Conservation (phyloP, 2,113 vertebrate species). For the Proteles cristata region DNA sequence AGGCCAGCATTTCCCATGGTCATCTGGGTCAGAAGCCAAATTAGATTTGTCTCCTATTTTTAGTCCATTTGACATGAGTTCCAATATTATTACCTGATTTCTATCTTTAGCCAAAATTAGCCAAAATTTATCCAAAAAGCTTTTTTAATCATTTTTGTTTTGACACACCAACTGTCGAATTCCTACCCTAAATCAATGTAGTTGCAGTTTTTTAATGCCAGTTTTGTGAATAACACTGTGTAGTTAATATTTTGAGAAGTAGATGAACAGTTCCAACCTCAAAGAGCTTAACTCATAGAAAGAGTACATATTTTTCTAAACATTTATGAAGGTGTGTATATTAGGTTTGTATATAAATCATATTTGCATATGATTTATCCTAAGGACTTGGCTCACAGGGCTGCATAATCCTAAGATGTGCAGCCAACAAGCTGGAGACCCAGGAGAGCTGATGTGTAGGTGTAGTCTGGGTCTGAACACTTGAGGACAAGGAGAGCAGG, state of each 20-base stretch:
- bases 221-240: neutral
- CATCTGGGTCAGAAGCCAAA: neutral
- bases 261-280: neutral
- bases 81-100: neutral
- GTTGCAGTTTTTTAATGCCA: neutral
- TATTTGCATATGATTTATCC: neutral
- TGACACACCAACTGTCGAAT: neutral
- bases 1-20: neutral
- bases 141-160: neutral
- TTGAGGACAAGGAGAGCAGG: neutral
- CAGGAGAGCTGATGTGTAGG: neutral
- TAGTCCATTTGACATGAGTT: neutral
- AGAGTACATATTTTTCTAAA: neutral
- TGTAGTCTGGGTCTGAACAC: neutral
- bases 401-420: neutral
- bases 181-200: neutral
- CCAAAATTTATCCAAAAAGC: neutral
- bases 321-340: neutral
- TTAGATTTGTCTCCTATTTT: neutral
- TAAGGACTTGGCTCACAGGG: neutral
- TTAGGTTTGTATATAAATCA: neutral
- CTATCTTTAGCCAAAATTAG: neutral
- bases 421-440: neutral
- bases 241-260: neutral
- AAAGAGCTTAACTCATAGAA: neutral